phyloP scores from a whole-genome alignment of 2,113 vertebrate genomes.

The Candoia aspera region DNA sequence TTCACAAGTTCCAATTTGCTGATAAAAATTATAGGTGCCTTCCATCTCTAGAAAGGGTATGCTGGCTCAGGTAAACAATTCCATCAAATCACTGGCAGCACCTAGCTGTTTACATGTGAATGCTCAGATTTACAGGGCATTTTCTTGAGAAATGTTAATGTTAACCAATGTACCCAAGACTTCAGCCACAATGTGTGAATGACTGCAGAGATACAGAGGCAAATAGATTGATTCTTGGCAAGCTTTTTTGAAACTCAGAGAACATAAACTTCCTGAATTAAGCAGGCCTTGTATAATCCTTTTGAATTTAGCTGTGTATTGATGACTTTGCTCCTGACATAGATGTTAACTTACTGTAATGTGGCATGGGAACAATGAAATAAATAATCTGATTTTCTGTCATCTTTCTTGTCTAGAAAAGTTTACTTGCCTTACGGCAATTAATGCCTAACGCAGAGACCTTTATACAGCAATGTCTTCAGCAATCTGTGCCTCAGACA shows the following conservation, averaged over 20 bases:
- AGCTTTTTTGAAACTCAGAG: background rate
- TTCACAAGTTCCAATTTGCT: background rate
- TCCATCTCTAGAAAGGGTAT: background rate
- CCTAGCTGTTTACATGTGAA: background rate
- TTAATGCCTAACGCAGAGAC: slow-evolving; percentile 85
- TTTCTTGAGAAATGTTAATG: background rate
- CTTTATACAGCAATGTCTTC: slow-evolving; percentile 89
- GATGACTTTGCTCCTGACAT: background rate
- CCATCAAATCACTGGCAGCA: background rate
- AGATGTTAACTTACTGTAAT: background rate
- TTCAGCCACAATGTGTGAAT: background rate
- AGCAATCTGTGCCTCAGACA: slow-evolving; percentile 59
- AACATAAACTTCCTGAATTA: background rate
- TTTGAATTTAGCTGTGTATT: background rate
- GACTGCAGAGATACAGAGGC: background rate
- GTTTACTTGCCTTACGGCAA: slow-evolving; percentile 85
- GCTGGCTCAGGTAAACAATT: background rate
- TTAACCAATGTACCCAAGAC: background rate
- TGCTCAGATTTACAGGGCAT: background rate
- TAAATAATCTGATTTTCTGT: background rate
- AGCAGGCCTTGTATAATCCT: background rate
- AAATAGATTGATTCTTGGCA: background rate
- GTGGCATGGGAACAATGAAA: background rate
- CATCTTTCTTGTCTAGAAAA: slow-evolving; percentile 79
- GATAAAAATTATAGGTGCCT: background rate